Evolutionary conservation across 2,797 vertebrate species (phyloP), one percentile per base, ranked within the genome.

Genomic region (Eremophila alpestris): DNA sequence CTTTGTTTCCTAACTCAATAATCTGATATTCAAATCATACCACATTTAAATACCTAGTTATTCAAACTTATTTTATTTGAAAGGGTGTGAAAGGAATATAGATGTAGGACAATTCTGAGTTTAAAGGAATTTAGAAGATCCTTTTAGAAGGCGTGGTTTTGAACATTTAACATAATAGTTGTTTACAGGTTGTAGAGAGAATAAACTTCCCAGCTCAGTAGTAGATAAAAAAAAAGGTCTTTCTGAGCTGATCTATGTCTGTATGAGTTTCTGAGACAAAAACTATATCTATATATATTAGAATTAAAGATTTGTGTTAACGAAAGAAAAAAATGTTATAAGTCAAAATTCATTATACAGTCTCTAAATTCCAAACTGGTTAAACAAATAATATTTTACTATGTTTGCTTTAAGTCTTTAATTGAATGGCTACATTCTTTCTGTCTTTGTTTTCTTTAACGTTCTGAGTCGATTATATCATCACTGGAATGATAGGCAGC

Each of bases 391-490:
- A 36, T 54, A 62, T 36, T 58, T 63, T 59, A 20, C 7, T 60
- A 3, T 52, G 12, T 26, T 81, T 65, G 0, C 13, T 83, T 74
- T 45, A 48, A 41, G 59, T 79, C 29, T 93, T 93, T 89, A 46
- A 64, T 63, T 0, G 1, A 43, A 16, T 79, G 6, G 10, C 18
- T 90, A 13, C 89, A 79, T 56, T 77, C 15, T 87, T 77, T 88
- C 48, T 93, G 40, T 77, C 41, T 92, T 65, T 56, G 23, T 78
- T 65, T 59, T 70, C 73, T 70, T 55, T 95, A 46, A 38, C 40
- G 83, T 95, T 90, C 29, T 81, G 65, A 74, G 56, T 85, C 67
- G 65, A 75, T 78, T 83, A 95, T 96, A 89, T 93, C 59, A 87
- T 81, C 54, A 56, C 27, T 56, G n/a, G 19, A 87, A 76, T 91